These are phyloP conservation scores for Eledona agricola DNA, from an alignment of 2,888 invertebrate genomes.

Conservation along the genomic window DNA sequence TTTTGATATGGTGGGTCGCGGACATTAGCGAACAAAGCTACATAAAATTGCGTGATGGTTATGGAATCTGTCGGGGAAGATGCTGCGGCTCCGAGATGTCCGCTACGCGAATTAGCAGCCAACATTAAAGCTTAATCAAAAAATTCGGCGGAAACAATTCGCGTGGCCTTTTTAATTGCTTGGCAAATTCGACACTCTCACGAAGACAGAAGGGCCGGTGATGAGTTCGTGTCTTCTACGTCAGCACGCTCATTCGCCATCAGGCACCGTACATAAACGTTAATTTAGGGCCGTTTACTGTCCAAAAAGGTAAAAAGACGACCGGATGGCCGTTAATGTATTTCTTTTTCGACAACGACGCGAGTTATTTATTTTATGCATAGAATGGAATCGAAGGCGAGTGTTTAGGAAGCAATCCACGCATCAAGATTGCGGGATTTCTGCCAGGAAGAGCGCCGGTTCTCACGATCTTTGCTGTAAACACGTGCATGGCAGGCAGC, in stretches of 20 bases:
- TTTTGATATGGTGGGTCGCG: conserved; percentile 33
- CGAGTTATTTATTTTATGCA: neutral
- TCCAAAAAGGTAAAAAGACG: neutral
- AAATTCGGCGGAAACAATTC: conserved; percentile 8
- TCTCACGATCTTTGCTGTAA: conserved; percentile 35
- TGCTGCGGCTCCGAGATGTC: conserved; percentile 8
- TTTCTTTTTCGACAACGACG: neutral
- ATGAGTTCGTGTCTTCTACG: conserved; percentile 21
- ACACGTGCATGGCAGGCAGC: conserved; percentile 37
- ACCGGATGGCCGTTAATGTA: conserved; percentile 2
- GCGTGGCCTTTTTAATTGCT: conserved; percentile 15
- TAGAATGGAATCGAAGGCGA: conserved; percentile 10
- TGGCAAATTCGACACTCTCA: conserved; percentile 18
- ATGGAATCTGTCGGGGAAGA: conserved; percentile 32
- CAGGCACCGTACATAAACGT: conserved; percentile 5
- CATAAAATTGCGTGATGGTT: conserved; percentile 34
- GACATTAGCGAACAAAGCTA: conserved; percentile 36
- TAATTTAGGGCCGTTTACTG: neutral
- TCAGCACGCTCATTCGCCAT: conserved; percentile 22
- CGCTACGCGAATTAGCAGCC: conserved; percentile 16
- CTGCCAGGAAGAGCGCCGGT: conserved; percentile 31
- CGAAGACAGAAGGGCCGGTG: conserved; percentile 4
- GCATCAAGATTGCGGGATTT: conserved; percentile 32
- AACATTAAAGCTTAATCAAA: conserved; percentile 19
- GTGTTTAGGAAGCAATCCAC: conserved; percentile 33